Base-by-base conservation (phyloP, 2,888 invertebrate genomes). In the Drosophila leonis region DNA sequence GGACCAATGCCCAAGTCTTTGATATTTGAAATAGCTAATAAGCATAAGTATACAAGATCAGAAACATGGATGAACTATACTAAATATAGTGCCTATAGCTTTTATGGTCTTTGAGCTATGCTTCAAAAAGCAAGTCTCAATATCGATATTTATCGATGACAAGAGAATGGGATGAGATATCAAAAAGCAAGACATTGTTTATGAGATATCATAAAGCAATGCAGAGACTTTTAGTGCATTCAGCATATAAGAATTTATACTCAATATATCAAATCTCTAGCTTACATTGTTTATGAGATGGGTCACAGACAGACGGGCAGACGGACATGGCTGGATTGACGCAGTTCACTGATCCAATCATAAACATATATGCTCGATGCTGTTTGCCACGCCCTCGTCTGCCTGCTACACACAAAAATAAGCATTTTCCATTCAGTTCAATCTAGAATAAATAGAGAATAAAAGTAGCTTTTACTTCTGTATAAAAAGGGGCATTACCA, bases 381-480 rank as follows among this genome's bases (percentile, higher is more conserved):
- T 24, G 24, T 15, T 9, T 7, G 2, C 10, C 29, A 27, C 9
- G 8, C 29, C 27, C 3, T 27, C n/a, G 4, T n/a, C 46, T 5
- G n/a, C n/a, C n/a, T 4, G 2, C 15, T 27, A n/a, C 27, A 46
- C 48, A 31, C 48, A 49, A 49, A n/a, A n/a, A 29, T n/a, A n/a
- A 2, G 5, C 10, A 27, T 48, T 48, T 48, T 48, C 48, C 5
- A 29, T 29, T n/a, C 48, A 48, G 10, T n/a, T 29, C n/a, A 48
- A 15, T 29, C 46, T 29, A 29, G 10, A 48, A 48, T 15, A 12
- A 48, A 5, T n/a, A 27, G 46, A 29, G n/a, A 29, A 46, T 27
- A 48, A 29, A 48, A n/a, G n/a, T 4, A 29, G 48, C 31, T 48
- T 48, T 48, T 29, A 48, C 48, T n/a, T 29, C 48, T n/a, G n/a